These are phyloP conservation scores for Lates japonicus DNA, from an alignment of 2,797 vertebrate species.

Conservation along the genomic window DNA sequence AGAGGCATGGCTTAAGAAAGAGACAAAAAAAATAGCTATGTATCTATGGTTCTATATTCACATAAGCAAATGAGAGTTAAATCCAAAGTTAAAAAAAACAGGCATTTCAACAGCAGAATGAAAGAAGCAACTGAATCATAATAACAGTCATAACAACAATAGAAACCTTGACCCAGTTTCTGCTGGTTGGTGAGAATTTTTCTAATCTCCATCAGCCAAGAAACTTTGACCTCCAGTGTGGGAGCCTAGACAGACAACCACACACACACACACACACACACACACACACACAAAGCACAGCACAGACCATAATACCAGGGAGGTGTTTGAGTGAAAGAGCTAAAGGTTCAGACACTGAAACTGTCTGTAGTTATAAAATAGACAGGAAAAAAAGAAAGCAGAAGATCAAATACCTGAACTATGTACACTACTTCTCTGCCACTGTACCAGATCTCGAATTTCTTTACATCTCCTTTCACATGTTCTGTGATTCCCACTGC, in stretches of 20 bases:
- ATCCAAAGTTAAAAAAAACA: neutral
- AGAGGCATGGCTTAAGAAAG: neutral
- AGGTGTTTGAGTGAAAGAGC: neutral
- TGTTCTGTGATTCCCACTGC: slow-evolving; percentile 95
- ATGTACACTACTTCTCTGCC: slow-evolving; percentile 95
- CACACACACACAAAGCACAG: neutral
- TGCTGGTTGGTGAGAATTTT: slow-evolving; percentile 93
- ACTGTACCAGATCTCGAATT: slow-evolving; percentile 98
- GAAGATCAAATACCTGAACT: slow-evolving; percentile 88
- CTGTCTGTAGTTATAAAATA: neutral
- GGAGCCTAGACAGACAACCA: slow-evolving; percentile 86
- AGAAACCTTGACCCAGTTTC: slow-evolving; percentile 88
- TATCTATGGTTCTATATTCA: neutral
- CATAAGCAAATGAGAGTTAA: neutral
- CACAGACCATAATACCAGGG: neutral
- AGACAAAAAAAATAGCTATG: neutral
- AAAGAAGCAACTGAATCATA: neutral
- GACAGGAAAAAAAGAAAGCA: neutral
- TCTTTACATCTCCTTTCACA: slow-evolving; percentile 95
- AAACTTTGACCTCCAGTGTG: slow-evolving; percentile 91
- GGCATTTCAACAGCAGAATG: neutral
- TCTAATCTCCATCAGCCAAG: slow-evolving; percentile 93
- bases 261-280: neutral
- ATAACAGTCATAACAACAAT: slow-evolving; percentile 13
- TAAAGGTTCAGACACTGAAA: neutral